These are phyloP conservation scores for Holacanthella duospinosa DNA, from an alignment of 2,888 invertebrate species.

Conservation along the genomic window DNA sequence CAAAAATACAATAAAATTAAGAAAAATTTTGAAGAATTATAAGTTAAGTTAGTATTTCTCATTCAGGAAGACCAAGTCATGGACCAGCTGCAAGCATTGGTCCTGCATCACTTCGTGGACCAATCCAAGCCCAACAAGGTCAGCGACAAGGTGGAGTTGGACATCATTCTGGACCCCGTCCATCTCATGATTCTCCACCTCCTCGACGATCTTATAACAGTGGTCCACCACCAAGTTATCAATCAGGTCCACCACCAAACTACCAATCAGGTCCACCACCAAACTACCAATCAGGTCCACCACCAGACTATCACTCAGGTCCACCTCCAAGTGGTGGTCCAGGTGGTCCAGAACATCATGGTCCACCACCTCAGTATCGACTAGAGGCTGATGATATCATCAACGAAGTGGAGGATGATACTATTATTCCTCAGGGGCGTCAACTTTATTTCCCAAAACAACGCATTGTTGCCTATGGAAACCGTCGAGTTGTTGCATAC, in stretches of 20 bases:
- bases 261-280: not conserved
- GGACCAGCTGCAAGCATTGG: not conserved
- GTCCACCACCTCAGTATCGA: not conserved
- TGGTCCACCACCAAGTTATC: not conserved
- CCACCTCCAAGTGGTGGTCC: not conserved
- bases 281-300: not conserved
- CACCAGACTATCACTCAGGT: not conserved
- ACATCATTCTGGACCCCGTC: not conserved
- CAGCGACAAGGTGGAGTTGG: not conserved
- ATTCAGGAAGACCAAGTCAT: not conserved
- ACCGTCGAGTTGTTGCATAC: not conserved
- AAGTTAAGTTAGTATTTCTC: too few species aligned
- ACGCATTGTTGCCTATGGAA: not conserved
- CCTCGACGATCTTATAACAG: not conserved
- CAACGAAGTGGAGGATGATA: too few species aligned
- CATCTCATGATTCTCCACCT: not conserved
- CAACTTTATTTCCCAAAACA: not conserved
- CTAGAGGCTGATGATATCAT: too few species aligned
- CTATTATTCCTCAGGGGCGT: not conserved
- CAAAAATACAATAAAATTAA: not conserved
- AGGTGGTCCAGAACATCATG: not conserved
- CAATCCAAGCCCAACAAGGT: constrained; percentile 1
- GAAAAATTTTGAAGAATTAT: not conserved
- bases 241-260: not conserved
- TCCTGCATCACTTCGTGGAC: not conserved